Evolutionary conservation across 2,797 vertebrate genomes (phyloP).

Genomic region (Craterocephalus amniculus): DNA sequence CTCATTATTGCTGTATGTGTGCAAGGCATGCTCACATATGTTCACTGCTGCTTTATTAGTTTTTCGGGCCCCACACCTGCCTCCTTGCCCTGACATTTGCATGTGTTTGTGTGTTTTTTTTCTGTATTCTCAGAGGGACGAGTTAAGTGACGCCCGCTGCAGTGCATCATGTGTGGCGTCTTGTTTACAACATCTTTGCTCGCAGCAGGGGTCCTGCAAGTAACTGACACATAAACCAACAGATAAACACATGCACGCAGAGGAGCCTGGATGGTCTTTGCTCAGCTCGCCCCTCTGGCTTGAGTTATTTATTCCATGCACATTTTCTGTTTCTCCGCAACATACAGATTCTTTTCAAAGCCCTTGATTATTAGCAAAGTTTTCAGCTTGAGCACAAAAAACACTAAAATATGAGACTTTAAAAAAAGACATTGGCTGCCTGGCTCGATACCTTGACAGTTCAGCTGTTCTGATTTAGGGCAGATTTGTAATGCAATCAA

Average conservation of each 20-base stretch:
- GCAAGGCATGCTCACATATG: conserved; percentile 50
- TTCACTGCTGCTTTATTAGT: conserved; percentile 57
- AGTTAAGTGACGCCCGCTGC: conserved; percentile 61
- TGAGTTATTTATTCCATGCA: conserved; percentile 38
- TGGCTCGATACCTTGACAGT: neutral
- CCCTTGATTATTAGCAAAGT: conserved; percentile 2
- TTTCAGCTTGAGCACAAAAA: conserved; percentile 16
- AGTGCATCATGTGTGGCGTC: conserved; percentile 61
- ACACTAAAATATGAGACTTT: neutral
- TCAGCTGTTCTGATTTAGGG: conserved; percentile 24
- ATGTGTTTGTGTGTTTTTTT: conserved; percentile 52
- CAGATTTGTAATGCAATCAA: conserved; percentile 6
- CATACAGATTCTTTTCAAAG: conserved; percentile 19
- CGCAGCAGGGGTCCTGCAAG: conserved; percentile 68
- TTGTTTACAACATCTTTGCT: conserved; percentile 73
- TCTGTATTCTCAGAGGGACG: conserved; percentile 61
- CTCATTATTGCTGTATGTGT: conserved; percentile 17
- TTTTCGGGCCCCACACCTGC: conserved; percentile 50
- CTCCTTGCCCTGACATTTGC: conserved; percentile 47
- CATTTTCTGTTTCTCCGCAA: conserved; percentile 13
- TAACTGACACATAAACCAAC: conserved; percentile 66
- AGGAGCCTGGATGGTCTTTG: conserved; percentile 44
- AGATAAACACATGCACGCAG: conserved; percentile 63
- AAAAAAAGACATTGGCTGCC: neutral
- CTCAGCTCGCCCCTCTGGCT: conserved; percentile 33